Evolutionary conservation across 2,797 vertebrate species (phyloP), one percentile per base, ranked within the genome.

Genomic region (Bovichtus diacanthus): DNA sequence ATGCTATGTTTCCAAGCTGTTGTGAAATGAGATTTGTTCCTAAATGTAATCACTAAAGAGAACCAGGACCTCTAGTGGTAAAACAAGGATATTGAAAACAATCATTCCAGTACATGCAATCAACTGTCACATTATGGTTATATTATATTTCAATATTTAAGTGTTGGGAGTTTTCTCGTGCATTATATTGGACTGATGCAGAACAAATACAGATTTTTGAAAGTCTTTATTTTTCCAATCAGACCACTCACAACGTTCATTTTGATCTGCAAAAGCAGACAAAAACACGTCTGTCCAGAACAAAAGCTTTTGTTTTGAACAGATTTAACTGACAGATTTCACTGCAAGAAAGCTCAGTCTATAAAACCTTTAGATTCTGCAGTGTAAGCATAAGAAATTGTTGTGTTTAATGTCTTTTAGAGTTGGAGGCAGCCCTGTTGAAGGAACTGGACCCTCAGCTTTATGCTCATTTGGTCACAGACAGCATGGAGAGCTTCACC

Each of bases 371-470:
- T 27, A 39, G 11, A 49, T 55, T 1, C 16, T 61, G 38, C 13
- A 29, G 15, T 7, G 46, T 18, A 61, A 58, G 13, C 29, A 18
- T 25, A 9, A 51, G 11, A 47, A 59, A 43, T 0, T 36, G 19
- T 38, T 71, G 23, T 47, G 11, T 55, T 77, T 54, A 51, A 29
- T 78, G 44, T 87, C 38, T 79, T 83, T 67, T 71, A 96, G 96
- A 95, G 85, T 62, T 96, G 74, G 95, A 95, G 80, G 95, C 95
- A 18, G 91, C 92, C 25, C 83, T 96, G 51, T 78, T 96, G 56
- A 95, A 95, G 72, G 92, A 94, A 80, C 76, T 95, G 85, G 92
- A 96, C 70, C 90, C 95, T 61, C 85, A 91, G 10, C 93, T 95
- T 78, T 92, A 94, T 72, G 39, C 85, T 79, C 95, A 96, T 83